Evolutionary conservation across 2,797 vertebrate genomes (phyloP), one percentile per base, ranked within the genome.

Genomic region (Labeo calbasu): DNA sequence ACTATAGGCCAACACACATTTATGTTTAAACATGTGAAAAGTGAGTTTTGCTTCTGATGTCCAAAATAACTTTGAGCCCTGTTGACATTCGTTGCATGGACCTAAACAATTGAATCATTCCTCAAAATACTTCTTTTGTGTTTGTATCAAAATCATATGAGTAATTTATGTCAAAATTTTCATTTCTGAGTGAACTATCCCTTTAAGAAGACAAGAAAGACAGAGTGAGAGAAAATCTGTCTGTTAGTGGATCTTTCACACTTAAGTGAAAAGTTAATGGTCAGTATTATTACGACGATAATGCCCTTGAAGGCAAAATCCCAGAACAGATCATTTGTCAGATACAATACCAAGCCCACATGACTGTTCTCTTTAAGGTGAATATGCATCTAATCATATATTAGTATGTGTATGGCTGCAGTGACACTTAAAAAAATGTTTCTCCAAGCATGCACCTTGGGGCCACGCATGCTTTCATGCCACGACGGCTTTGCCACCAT

Each of bases 391-490:
- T 69, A 9, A 23, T 61, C 40, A 50, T 72, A 21, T 19, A 19
- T 65, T 21, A 21, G 4, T 40, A 65, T 69, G 25, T 51, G 19
- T 40, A 50, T 11, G 46, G 19, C 43, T 15, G 11, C 11, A 51
- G 40, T 65, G 8, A 2, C 15, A 72, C 28, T 63, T 61, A 17
- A 46, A 28, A 46, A 28, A 79, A 71, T 79, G 46, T 12, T 71
- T 79, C 32, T 75, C 46, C 25, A 61, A 55, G 48, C 68, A 46
- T 66, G 59, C 48, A 66, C 48, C 72, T 83, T 53, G 46, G 48
- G 48, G 72, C 71, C 32, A 83, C 2, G 17, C 21, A 83, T 66
- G n/a, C 71, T 76, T 76, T 83, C 61, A 76, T 66, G 32, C 23
- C 59, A 51, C 46, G 2, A 28, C 0, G n/a, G 68, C 32, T 79